Evolutionary conservation across 2,113 vertebrate species (phyloP).

Genomic region (Passer montanus): DNA sequence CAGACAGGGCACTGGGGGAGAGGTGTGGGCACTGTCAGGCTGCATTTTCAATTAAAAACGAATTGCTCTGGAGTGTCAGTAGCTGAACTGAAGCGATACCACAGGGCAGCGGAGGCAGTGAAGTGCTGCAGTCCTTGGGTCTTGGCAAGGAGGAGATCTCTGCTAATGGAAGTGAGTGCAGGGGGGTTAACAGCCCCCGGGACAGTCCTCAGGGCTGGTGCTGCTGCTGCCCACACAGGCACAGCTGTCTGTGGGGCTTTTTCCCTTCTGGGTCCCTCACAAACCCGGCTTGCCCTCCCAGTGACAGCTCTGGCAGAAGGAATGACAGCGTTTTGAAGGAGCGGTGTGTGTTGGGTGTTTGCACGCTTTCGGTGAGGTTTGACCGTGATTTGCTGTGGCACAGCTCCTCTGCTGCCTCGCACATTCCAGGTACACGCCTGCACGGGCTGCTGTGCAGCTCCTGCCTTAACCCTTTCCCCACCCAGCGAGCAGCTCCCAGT

Average conservation of each 20-base stretch:
- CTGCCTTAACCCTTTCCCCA: neutral
- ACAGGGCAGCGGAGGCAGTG: neutral
- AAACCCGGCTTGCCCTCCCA: neutral
- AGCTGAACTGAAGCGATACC: neutral
- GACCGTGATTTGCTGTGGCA: constrained; percentile 3
- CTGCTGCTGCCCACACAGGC: neutral
- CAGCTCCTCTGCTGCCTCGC: neutral
- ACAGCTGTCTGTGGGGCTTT: neutral
- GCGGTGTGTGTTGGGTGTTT: neutral
- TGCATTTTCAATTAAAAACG: neutral
- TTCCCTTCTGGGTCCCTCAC: neutral
- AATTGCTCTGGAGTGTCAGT: neutral
- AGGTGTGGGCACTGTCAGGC: neutral
- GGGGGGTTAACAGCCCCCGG: neutral
- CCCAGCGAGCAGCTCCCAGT: neutral
- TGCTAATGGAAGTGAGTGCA: neutral
- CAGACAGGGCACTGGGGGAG: neutral
- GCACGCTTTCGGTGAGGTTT: neutral
- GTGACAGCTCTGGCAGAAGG: neutral
- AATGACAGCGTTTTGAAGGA: neutral
- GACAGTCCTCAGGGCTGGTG: neutral
- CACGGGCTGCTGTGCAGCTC: neutral
- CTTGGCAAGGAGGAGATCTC: neutral
- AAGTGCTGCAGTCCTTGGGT: neutral
- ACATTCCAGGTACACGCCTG: neutral